Conservation (phyloP, 2,113 vertebrate species). For the Apeltes quadracus region DNA sequence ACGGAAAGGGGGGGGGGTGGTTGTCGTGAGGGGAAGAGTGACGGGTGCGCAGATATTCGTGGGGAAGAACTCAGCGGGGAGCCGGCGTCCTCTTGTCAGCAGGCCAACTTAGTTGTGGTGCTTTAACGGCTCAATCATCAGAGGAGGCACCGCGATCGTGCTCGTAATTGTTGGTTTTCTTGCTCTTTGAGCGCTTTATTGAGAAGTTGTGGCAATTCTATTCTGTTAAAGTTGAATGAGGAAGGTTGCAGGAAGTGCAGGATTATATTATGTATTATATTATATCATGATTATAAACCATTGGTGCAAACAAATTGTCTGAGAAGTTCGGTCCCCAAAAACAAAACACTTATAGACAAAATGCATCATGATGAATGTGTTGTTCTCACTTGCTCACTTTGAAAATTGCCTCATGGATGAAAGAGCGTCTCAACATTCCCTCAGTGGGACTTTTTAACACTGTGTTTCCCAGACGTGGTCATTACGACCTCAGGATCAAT, state of each 20-base stretch:
- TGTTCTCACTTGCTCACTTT: neutral
- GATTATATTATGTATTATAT: no score
- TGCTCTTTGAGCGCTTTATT: constrained; percentile 4
- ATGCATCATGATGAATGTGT: neutral
- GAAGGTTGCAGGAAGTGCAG: neutral
- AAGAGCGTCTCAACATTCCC: constrained; percentile 17
- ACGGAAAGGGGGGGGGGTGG: constrained; percentile 54
- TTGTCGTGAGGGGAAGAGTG: constrained; percentile 63
- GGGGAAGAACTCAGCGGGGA: constrained; percentile 59
- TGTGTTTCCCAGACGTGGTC: constrained; percentile 44
- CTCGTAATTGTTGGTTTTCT: neutral
- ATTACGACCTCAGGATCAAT: constrained; percentile 67
- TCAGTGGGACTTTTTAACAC: constrained; percentile 59
- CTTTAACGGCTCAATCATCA: constrained; percentile 63
- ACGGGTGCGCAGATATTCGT: constrained; percentile 67
- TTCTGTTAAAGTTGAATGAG: neutral
- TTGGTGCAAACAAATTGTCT: no score
- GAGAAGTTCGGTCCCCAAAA: neutral
- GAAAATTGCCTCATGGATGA: neutral
- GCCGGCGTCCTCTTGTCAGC: constrained; percentile 60
- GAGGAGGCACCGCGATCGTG: neutral
- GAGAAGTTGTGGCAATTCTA: neutral
- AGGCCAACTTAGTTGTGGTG: constrained; percentile 58
- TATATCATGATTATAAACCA: neutral
- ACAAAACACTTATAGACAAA: neutral